Conservation (phyloP, 2,888 invertebrate species). For the Acleris laterana region DNA sequence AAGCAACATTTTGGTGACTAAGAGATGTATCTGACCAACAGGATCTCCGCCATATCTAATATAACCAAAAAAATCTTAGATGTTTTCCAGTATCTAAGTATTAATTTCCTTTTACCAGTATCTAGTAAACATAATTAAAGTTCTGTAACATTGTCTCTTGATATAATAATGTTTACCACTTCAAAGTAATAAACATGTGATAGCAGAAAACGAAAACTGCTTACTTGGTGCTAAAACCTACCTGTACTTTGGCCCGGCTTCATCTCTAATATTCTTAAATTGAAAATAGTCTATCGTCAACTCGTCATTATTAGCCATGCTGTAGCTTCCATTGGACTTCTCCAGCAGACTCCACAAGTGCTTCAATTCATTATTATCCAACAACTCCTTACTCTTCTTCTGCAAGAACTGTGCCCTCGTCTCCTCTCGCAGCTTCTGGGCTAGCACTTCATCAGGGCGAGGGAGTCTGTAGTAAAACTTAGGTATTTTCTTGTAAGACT, state of each 20-base stretch:
- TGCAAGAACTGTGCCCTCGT: constrained; percentile 94
- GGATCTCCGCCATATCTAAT: no score
- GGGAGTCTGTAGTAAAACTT: constrained; percentile 92
- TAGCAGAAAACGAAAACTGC: no score
- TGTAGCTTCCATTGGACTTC: constrained; percentile 90
- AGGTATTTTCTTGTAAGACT: constrained; percentile 87
- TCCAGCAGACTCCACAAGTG: constrained; percentile 93
- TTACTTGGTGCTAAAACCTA: constrained; percentile 46
- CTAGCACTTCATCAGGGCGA: constrained; percentile 89
- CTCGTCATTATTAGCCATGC: constrained; percentile 87
- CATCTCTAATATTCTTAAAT: constrained; percentile 90
- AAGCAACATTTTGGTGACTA: no score
- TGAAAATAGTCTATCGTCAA: constrained; percentile 94
- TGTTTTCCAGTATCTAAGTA: no score
- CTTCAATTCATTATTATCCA: constrained; percentile 94
- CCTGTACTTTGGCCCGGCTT: constrained; percentile 91
- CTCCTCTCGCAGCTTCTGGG: constrained; percentile 94
- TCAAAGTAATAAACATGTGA: no score
- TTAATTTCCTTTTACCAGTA: no score
- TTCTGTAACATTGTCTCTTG: no score
- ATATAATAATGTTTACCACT: no score
- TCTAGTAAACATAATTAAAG: no score
- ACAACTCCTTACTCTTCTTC: constrained; percentile 91
- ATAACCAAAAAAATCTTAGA: no score
- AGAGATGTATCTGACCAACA: no score